A percentile compares a stretch with the other conserved stretches of the same genome.
phyloP scores from a whole-genome alignment of 1,140 invertebrate genomes.

The Drosophila obscura region DNA sequence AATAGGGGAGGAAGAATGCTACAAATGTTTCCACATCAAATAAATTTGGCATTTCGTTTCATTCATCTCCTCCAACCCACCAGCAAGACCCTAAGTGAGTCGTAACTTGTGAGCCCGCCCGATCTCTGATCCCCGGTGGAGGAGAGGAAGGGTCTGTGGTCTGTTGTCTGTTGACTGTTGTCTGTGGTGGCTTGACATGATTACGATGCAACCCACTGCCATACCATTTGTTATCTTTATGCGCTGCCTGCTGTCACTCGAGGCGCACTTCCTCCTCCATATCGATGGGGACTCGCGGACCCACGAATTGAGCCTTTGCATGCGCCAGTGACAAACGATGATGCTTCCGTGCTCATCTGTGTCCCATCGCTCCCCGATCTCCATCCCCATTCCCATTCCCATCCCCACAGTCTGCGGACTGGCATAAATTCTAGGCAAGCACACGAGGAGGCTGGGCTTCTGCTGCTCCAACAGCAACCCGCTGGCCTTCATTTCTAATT shows the following conservation, averaged over 20 bases:
- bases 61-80: neutral
- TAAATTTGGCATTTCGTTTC: too few relatives aligned
- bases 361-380: constrained; percentile 24
- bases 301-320: constrained; percentile 57
- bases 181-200: constrained; percentile 57
- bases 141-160: neutral
- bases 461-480: constrained; percentile 35
- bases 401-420: constrained; percentile 9
- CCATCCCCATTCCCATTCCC: constrained; percentile 22
- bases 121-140: too few relatives aligned
- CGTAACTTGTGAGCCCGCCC: constrained; percentile 29
- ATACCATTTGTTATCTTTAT: constrained; percentile 64
- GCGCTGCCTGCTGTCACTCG: constrained; percentile 49
- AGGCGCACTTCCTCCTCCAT: constrained; percentile 61
- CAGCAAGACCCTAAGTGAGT: constrained; percentile 40
- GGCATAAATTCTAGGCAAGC: constrained; percentile 67
- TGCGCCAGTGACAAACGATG: constrained; percentile 64
- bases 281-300: constrained; percentile 35
- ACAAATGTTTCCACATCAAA: too few relatives aligned
- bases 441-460: neutral
- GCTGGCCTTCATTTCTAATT: constrained; percentile 77
- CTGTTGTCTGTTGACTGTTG: neutral
- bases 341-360: constrained; percentile 60
- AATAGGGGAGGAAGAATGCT: too few relatives aligned
- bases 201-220: constrained; percentile 56